These are phyloP conservation scores for Embiotoca jacksoni DNA, from an alignment of 2,113 vertebrate genomes.

Conservation along the genomic window DNA sequence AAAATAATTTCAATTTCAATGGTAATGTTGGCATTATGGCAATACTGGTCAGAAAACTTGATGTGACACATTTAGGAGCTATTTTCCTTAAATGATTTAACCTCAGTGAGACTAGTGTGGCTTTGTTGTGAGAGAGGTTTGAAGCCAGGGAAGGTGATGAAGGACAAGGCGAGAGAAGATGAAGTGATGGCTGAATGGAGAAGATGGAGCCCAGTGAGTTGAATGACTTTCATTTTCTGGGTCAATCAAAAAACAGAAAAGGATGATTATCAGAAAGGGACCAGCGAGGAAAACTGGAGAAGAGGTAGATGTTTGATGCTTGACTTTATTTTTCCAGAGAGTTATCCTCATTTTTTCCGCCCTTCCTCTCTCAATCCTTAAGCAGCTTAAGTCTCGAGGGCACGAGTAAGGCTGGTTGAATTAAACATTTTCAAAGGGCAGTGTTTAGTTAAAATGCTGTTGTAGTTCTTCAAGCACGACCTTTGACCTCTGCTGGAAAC, in stretches of 20 bases:
- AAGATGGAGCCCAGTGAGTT: background rate
- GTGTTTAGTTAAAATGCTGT: constrained; percentile 5
- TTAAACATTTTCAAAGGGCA: constrained; percentile 44
- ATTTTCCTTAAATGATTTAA: background rate
- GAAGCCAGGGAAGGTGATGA: background rate
- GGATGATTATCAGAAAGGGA: constrained; percentile 6
- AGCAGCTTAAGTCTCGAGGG: background rate
- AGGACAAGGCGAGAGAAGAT: background rate
- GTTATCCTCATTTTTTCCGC: constrained; percentile 9
- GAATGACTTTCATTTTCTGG: constrained; percentile 1
- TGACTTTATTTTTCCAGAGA: constrained; percentile 1
- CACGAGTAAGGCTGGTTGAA: constrained; percentile 15
- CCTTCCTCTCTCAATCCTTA: background rate
- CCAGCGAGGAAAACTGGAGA: constrained; percentile 2
- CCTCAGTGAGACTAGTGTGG: background rate
- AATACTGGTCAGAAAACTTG: background rate
- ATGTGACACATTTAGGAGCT: constrained; percentile 1
- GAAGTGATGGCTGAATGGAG: background rate
- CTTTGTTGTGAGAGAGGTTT: constrained; percentile 1
- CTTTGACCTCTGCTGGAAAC: constrained; percentile 41
- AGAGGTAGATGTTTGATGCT: background rate
- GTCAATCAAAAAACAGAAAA: constrained; percentile 18
- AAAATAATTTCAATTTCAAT: too few relatives aligned
- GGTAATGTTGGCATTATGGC: too few relatives aligned
- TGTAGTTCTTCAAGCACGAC: background rate